These are phyloP conservation scores for Notamacropus eugenii DNA, from an alignment of 2,797 vertebrate genomes.

Conservation along the genomic window DNA sequence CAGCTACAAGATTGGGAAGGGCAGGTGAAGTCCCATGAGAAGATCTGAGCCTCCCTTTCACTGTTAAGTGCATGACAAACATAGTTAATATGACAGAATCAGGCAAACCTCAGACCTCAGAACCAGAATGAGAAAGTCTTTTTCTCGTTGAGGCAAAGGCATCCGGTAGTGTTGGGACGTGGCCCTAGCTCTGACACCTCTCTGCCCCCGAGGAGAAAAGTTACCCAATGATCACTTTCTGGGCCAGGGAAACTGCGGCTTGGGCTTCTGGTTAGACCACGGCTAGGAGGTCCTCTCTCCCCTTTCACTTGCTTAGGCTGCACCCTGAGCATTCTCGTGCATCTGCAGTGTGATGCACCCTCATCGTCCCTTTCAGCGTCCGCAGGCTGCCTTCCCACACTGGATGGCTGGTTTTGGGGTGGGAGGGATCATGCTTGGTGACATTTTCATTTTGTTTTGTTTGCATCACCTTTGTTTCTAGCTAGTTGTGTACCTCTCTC, in stretches of 20 bases:
- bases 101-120: not conserved
- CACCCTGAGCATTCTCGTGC: not conserved
- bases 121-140: not conserved
- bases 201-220: slow-evolving; percentile 16
- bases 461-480: not conserved
- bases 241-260: not conserved
- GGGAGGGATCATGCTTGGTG: not conserved
- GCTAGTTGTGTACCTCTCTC: not conserved
- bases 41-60: not conserved
- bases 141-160: not conserved
- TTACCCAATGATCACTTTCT: slow-evolving; percentile 27
- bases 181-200: not conserved
- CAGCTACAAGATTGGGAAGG: not conserved
- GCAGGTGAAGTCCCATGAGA: not conserved
- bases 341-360: too few relatives aligned
- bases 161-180: slow-evolving; percentile 1
- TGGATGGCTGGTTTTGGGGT: slow-evolving; percentile 5
- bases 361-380: not conserved
- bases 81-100: not conserved
- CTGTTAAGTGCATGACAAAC: not conserved
- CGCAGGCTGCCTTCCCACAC: not conserved
- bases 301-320: slow-evolving; percentile 52
- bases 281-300: slow-evolving; percentile 45
- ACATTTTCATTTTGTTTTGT: not conserved
- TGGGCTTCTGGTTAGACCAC: slow-evolving; percentile 46